These are phyloP conservation scores for Passer domesticus DNA, from an alignment of 2,113 vertebrate genomes.

Conservation along the genomic window DNA sequence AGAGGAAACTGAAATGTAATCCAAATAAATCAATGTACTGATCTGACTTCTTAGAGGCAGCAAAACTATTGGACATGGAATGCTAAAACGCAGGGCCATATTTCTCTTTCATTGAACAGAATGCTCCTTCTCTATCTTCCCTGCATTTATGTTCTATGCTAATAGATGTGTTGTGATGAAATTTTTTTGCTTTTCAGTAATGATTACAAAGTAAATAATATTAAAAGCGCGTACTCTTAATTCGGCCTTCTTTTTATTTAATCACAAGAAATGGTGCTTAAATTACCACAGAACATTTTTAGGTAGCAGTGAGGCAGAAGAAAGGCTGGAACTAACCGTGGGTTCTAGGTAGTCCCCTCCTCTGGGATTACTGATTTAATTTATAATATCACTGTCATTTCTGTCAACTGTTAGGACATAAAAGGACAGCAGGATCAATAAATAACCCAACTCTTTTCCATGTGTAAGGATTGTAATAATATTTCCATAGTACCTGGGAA, in stretches of 20 bases:
- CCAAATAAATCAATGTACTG: not conserved
- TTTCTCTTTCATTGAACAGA: not conserved
- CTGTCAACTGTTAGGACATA: not conserved
- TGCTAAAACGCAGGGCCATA: not conserved
- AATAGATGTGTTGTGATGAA: not conserved
- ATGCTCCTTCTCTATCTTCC: not conserved
- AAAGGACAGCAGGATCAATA: not conserved
- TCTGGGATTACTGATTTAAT: not conserved
- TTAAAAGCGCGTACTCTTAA: not conserved
- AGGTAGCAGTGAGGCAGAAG: not conserved
- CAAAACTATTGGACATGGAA: not conserved
- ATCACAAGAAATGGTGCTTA: not conserved
- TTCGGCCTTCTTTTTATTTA: not conserved
- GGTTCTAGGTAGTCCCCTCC: not conserved
- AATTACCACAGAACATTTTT: not conserved
- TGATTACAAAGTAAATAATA: not conserved
- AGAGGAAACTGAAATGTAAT: not conserved
- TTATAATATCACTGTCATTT: not conserved
- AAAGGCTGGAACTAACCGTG: not conserved
- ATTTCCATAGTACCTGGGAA: not conserved
- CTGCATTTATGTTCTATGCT: not conserved
- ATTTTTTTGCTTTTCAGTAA: not conserved
- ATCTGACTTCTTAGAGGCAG: not conserved
- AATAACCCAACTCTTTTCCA: rapidly evolving
- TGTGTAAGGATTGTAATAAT: not conserved